phyloP scores from a whole-genome alignment of 2,888 invertebrate genomes.

The Cylindroiulus punctatus region DNA sequence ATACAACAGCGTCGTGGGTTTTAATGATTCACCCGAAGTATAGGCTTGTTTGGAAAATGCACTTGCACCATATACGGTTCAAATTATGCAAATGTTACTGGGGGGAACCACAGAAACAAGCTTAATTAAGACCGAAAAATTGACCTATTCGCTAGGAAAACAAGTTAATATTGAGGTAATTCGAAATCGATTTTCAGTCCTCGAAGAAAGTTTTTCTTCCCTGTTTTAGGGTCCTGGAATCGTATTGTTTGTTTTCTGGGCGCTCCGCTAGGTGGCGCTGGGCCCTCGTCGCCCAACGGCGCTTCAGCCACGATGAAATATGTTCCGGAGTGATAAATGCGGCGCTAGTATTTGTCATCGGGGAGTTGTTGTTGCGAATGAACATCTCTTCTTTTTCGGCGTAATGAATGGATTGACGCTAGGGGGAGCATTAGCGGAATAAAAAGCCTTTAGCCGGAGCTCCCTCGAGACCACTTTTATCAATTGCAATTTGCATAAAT shows the following conservation, averaged over 20 bases:
- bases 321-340: not conserved
- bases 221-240: too few relatives aligned
- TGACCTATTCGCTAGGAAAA: too few relatives aligned
- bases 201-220: too few relatives aligned
- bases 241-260: too few relatives aligned
- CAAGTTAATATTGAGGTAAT: too few relatives aligned
- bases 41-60: not conserved
- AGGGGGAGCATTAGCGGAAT: constrained; percentile 11
- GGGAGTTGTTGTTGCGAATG: constrained; percentile 20
- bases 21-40: not conserved
- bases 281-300: not conserved
- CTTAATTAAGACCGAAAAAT: too few relatives aligned
- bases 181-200: too few relatives aligned
- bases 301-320: not conserved
- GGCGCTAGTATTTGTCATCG: not conserved
- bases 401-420: constrained; percentile 27
- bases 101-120: too few relatives aligned
- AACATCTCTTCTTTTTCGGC: constrained; percentile 32
- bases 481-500: constrained; percentile 32
- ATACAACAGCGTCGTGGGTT: not conserved
- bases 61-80: not conserved
- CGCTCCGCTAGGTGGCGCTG: not conserved
- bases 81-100: too few relatives aligned
- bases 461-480: not conserved
- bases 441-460: not conserved